Base-by-base conservation (phyloP, 2,888 invertebrate genomes). In the Hydraecia micacea region DNA sequence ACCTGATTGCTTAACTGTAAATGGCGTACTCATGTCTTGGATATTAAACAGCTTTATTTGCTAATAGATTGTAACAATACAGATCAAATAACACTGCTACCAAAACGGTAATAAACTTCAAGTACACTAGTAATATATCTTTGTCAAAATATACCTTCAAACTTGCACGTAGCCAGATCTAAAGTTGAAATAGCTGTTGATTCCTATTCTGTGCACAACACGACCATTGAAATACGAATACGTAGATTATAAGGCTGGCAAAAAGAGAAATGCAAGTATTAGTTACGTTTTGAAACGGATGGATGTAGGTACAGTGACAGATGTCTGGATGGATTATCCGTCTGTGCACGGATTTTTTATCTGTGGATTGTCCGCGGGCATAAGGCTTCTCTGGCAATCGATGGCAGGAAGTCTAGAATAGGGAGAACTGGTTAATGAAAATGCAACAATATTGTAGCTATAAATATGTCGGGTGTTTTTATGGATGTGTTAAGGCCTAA, bases 371-470 rank as follows among this genome's bases (percentile, higher is more conserved):
- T 80, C 86, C 73, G 75, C 18, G 13, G 52, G 15, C 49, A 13
- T 60, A 68, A 68, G 87, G 87, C 82, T 87, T 87, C 86, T 11
- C 13, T 46, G 42, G 21, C 71, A 76, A 80, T 81, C 81, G 66
- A 77, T 71, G 77, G 32, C 74, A 73, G 75, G 70, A 77, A 75
- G 70, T 78, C 79, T 75, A 80, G 79, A 75, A 76, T 70, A 82
- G 86, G 71, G 42, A 75, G 70, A 49, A 80, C 80, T 25, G 63
- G 66, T 63, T 73, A 58, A 80, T 78, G 63, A 69, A 80, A 65
- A 84, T 78, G 62, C 80, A 80, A 78, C 68, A 69, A 69, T 52
- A 58, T 58, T 78, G 70, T 36, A 52, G 36, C 65, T 46, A 66
- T 78, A 60, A 66, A 79, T 65, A 81, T 60, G 39, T 60, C 69